Percentiles rank a stretch among this genome's conserved stretches.
Evolutionary conservation across 2,113 vertebrate genomes (phyloP).

Genomic region (Chlamydotis undulata): DNA sequence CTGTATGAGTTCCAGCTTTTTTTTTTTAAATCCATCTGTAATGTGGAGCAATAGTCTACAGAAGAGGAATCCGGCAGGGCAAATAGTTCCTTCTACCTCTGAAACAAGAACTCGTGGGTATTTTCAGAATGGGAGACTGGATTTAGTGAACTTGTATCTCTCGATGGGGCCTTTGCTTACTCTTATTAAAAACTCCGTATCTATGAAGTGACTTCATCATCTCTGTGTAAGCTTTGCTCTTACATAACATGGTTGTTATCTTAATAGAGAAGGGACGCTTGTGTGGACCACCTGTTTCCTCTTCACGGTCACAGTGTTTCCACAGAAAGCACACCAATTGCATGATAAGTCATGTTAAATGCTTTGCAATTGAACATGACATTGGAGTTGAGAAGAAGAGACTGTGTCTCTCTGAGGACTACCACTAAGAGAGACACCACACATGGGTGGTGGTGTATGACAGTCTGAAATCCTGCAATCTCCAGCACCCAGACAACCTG

Average conservation of each 20-base stretch:
- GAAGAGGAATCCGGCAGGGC: not conserved
- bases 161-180: accelerated
- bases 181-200: not conserved
- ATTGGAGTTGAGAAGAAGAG: not conserved
- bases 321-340: not conserved
- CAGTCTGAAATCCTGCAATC: not conserved
- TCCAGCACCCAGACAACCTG: not conserved
- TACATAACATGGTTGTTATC: not conserved
- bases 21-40: not conserved
- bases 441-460: not conserved
- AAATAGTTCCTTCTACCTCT: not conserved
- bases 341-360: not conserved
- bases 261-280: not conserved
- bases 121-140: not conserved
- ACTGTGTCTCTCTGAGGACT: not conserved
- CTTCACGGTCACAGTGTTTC: not conserved
- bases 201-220: not conserved
- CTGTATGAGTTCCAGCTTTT: not conserved
- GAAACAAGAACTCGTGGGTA: not conserved
- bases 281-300: not conserved
- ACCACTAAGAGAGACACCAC: not conserved
- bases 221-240: not conserved
- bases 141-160: not conserved
- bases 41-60: not conserved
- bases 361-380: not conserved